A percentile compares a stretch with the other conserved stretches of the same genome.
Conservation (phyloP, 2,888 invertebrate species). For the Pasiphila rectangulata region DNA sequence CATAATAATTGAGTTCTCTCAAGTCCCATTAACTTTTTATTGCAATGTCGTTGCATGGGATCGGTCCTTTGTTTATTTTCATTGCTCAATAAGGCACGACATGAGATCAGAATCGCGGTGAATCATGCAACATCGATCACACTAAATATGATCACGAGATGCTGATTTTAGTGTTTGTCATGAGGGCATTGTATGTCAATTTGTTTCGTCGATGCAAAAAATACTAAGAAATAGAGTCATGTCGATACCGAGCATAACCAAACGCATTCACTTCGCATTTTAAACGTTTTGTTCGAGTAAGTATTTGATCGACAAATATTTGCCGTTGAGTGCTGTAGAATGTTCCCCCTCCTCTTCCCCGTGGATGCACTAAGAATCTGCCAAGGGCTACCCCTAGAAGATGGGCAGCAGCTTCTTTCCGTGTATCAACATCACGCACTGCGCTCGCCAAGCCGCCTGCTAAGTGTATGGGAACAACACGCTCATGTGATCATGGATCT, state of each 20-base stretch:
- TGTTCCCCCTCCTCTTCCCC: too few relatives aligned
- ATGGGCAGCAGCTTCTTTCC: too few relatives aligned
- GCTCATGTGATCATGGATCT: too few relatives aligned
- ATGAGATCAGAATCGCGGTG: conserved; percentile 31
- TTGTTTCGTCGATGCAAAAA: background rate
- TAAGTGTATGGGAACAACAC: too few relatives aligned
- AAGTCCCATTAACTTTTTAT: conserved; percentile 22
- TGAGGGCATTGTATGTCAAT: background rate
- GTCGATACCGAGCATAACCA: background rate
- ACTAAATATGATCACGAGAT: conserved; percentile 23
- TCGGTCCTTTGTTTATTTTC: conserved; percentile 30
- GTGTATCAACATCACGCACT: too few relatives aligned
- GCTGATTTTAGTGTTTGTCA: conserved; percentile 13
- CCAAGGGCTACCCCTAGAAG: too few relatives aligned
- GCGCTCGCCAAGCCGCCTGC: too few relatives aligned
- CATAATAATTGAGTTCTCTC: conserved; percentile 12
- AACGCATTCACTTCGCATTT: background rate
- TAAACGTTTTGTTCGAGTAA: too few relatives aligned
- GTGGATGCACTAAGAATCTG: too few relatives aligned
- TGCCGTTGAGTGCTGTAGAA: too few relatives aligned
- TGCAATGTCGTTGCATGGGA: conserved; percentile 23
- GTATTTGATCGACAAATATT: too few relatives aligned
- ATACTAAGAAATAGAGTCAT: background rate
- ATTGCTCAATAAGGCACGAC: conserved; percentile 28
- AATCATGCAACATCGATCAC: conserved; percentile 30